Base-by-base conservation (phyloP, 2,113 vertebrate species). In the Proterorhinus semilunaris region DNA sequence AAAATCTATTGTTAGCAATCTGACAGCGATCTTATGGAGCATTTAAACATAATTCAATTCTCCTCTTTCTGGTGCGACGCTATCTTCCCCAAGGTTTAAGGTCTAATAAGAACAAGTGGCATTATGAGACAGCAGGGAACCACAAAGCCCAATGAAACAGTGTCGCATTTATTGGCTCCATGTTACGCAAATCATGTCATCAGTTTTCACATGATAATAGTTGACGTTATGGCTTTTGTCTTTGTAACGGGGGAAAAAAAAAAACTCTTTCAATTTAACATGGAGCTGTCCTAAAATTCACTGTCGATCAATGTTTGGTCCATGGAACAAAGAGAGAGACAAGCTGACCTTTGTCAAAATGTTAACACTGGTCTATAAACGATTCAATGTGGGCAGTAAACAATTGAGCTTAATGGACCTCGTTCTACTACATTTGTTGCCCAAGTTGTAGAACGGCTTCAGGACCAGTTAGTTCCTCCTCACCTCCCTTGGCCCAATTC, bases 301-400 rank as follows among this genome's bases (percentile, higher is more conserved):
- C 69, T 7, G n/a, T 50, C 55, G 47, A 75, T 72, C 66, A 79
- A 86, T 74, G 62, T 83, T 86, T 82, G 78, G 75, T 71, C 45
- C 47, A 15, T 36, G 55, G 70, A 80, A 83, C 87, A 68, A 77
- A 71, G 72, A 62, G 59, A 81, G 84, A 87, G 82, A 62, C 6
- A 59, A 36, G 55, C 69, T 88, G 86, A 88, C 89, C 85, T 89
- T 90, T 87, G 0, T 15, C 57, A 49, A 86, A 86, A 87, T 84
- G 78, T 83, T 75, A 80, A 27, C 62, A 65, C 70, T 68, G 46
- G 71, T 67, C 69, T 67, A 17, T 52, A 68, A 61, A 62, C 75
- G 79, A 79, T 83, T 83, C 81, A 79, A 83, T 55, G 80, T 67
- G 65, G 54, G 44, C 12, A 69, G 6, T 64, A 69, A 71, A 50